These are phyloP conservation scores for Gymnogyps californianus DNA, from an alignment of 2,113 vertebrate genomes.

Conservation along the genomic window DNA sequence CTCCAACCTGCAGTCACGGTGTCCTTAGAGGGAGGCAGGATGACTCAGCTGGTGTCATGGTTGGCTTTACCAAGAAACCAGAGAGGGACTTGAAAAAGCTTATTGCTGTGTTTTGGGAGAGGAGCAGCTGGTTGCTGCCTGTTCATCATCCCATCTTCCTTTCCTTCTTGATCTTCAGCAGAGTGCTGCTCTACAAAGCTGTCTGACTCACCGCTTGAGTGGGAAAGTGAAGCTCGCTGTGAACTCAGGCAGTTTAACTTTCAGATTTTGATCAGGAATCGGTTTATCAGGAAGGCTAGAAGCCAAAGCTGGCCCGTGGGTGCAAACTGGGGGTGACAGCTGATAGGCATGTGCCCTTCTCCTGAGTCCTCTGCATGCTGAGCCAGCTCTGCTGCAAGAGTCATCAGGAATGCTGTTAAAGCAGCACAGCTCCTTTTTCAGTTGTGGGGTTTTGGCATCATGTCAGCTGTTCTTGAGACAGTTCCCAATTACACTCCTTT, in stretches of 20 bases:
- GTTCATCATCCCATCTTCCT: background rate
- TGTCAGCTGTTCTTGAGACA: background rate
- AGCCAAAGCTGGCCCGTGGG: background rate
- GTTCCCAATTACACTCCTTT: background rate
- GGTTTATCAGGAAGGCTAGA: background rate
- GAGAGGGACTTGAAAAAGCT: background rate
- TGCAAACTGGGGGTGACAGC: background rate
- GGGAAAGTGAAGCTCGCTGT: background rate
- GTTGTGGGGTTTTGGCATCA: background rate
- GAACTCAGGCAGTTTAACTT: background rate
- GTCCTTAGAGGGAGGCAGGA: background rate
- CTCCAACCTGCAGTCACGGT: fast-evolving
- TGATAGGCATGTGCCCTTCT: background rate
- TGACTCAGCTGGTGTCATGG: background rate
- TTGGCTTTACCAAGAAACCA: background rate
- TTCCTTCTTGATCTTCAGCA: background rate
- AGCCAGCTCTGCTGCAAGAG: background rate
- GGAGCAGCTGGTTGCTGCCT: background rate
- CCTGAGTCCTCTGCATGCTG: fast-evolving
- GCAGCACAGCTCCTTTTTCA: background rate
- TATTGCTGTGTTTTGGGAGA: background rate
- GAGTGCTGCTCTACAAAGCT: background rate
- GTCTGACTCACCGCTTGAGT: background rate
- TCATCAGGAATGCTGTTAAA: background rate
- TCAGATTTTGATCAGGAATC: background rate